Base-by-base conservation (phyloP, 2,888 invertebrate genomes). In the Tholera decimalis region DNA sequence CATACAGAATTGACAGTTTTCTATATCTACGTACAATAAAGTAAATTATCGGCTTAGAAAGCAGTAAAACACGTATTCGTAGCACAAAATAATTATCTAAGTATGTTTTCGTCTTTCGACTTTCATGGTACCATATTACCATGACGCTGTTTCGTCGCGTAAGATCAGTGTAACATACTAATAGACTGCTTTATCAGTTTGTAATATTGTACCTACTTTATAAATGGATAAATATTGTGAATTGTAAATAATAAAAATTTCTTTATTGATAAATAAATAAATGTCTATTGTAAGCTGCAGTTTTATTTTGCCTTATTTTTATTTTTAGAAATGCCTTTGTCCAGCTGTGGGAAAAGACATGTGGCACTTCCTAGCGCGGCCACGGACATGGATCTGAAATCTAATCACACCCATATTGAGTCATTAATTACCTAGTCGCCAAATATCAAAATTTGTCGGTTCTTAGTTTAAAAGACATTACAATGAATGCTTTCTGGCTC, bases 191-290 rank as follows among this genome's bases (percentile, higher is more conserved):
- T 77, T 69, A 71, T 49, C 39, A 50, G 47, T 68, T 63, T 65
- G 66, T 74, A 66, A 74, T 50, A 68, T 50, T 69, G 63, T 73
- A 62, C 37, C 39, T 73, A 77, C 54, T 49, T 58, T 39, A 57
- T 54, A 53, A 58, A 46, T 61, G 15, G 24, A 58, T 33, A 60
- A 66, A 63, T 71, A 77, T 71, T 74, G 71, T 62, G 67, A 77
- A 69, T 62, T 80, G 79, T 80, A 80, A 79, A 80, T 80, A 80
- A 56, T 76, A 18, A 72, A 67, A 80, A 74, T 60, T 63, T 74
- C 80, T 80, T 70, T 77, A 80, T 70, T 79, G 56, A 70, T 75
- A 68, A 80, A 79, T 79, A 80, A 77, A 80, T 80, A 79, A 80
- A 74, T 74, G 73, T 75, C 65, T 78, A 78, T 75, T 78, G 62